Evolutionary conservation across 2,888 invertebrate species (phyloP).

Genomic region (Rapana venosa): DNA sequence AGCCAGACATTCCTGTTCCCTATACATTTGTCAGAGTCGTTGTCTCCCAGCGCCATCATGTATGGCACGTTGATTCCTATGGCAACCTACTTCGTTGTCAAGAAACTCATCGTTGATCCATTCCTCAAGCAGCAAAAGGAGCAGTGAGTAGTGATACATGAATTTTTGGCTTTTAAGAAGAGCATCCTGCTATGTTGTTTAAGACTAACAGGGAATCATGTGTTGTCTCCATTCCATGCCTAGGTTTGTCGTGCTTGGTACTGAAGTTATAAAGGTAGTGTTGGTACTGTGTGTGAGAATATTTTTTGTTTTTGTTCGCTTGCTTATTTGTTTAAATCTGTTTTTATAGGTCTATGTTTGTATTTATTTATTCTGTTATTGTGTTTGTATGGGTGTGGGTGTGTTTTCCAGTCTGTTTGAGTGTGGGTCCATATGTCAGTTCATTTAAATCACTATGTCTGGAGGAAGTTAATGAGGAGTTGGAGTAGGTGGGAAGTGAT

Average conservation of each 20-base stretch:
- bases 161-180: neutral
- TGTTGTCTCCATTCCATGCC: too few relatives aligned
- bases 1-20: conserved; percentile 93
- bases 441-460: too few relatives aligned
- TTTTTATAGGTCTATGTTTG: too few relatives aligned
- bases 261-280: too few relatives aligned
- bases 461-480: too few relatives aligned
- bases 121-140: conserved; percentile 87
- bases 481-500: too few relatives aligned
- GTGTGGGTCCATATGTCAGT: neutral
- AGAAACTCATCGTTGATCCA: conserved; percentile 87
- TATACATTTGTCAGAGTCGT: conserved; percentile 92
- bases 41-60: conserved; percentile 92
- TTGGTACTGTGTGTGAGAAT: neutral
- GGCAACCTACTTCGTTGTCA: conserved; percentile 84
- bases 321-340: too few relatives aligned
- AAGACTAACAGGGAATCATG: too few relatives aligned
- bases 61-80: conserved; percentile 95
- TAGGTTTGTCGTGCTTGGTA: too few relatives aligned
- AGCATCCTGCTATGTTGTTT: too few relatives aligned
- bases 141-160: conserved; percentile 72
- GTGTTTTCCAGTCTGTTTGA: neutral
- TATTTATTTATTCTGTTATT: too few relatives aligned
- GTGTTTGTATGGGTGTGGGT: neutral
- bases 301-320: neutral